Evolutionary conservation across 1,140 invertebrate species (phyloP).

Genomic region (Antheraea mylitta): DNA sequence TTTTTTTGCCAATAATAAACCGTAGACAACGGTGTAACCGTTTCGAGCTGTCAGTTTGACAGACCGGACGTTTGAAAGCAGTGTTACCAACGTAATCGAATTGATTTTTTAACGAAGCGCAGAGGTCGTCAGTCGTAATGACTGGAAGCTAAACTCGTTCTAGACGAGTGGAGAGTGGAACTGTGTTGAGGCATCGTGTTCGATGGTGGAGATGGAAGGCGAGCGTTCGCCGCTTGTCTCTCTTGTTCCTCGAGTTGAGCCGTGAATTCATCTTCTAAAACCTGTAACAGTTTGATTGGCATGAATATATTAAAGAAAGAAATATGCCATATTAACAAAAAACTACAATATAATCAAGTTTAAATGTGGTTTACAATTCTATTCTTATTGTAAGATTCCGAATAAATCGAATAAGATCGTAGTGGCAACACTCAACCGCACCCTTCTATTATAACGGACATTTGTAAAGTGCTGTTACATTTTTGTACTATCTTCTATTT

Average conservation of each 20-base stretch:
- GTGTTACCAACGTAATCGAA: conserved; percentile 1
- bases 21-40: not conserved
- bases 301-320: not conserved
- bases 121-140: conserved; percentile 62
- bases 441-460: too few relatives aligned
- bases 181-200: conserved; percentile 63
- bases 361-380: too few relatives aligned
- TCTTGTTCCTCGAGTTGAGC: conserved; percentile 84
- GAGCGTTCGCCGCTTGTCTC: conserved; percentile 54
- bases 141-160: conserved; percentile 69
- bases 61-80: not conserved
- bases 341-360: too few relatives aligned
- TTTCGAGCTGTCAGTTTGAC: conserved; percentile 5
- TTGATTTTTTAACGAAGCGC: not conserved
- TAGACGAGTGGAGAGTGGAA: conserved; percentile 62
- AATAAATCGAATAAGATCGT: too few relatives aligned
- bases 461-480: not conserved
- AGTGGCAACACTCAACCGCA: too few relatives aligned
- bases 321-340: too few relatives aligned
- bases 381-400: too few relatives aligned
- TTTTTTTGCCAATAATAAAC: not conserved
- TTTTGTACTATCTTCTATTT: too few relatives aligned
- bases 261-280: conserved; percentile 84
- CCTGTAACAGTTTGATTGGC: conserved; percentile 55
- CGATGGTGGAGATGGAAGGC: conserved; percentile 47